Evolutionary conservation across 2,888 invertebrate genomes (phyloP), one percentile per base, ranked within the genome.

Genomic region (Neelides folsomi): DNA sequence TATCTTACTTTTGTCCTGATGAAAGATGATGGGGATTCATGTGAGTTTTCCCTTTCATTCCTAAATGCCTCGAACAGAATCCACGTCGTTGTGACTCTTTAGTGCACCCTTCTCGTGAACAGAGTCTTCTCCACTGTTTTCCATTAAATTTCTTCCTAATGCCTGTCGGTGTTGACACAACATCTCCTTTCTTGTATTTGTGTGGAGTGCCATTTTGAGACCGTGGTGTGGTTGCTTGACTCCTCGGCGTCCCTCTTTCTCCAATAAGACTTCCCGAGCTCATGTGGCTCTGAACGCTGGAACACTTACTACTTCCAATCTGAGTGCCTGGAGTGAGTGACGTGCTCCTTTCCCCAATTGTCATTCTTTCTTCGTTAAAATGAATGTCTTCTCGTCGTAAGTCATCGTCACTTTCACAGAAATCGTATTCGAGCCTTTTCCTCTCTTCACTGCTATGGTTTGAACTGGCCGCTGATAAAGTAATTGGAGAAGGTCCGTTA

Each of bases 131-230:
- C 98, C 97, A 98, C 71, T 98, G 98, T 74, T 98, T 98, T 37
- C 98, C 98, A 75, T 98, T 98, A 73, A 93, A 98, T 75, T 97
- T 98, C 75, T 98, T 98, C 12, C 95, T 77, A 66, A 98, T 93
- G 60, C 97, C 97, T 66, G 86, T 89, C 3, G 90, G 87, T 46
- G 89, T 89, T 4, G 85, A 82, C 36, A 92, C 89, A 52, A 95
- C 88, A 71, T 98, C 95, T 62, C 97, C 97, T 74, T 97, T 97
- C 74, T 90, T 89, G 74, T 89, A 92, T 72, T 89, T 90, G 74
- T 89, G 89, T 69, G 92, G 90, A 62, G 90, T 89, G 64, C 88
- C 86, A 70, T 88, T 86, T 76, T 89, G 88, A 76, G 86, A 86
- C 78, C 85, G 89, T 88, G 64, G 64, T 15, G 64, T 64, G 13